These are phyloP conservation scores for Mastomys natalensis DNA, from an alignment of 2,113 vertebrate species.

Conservation along the genomic window DNA sequence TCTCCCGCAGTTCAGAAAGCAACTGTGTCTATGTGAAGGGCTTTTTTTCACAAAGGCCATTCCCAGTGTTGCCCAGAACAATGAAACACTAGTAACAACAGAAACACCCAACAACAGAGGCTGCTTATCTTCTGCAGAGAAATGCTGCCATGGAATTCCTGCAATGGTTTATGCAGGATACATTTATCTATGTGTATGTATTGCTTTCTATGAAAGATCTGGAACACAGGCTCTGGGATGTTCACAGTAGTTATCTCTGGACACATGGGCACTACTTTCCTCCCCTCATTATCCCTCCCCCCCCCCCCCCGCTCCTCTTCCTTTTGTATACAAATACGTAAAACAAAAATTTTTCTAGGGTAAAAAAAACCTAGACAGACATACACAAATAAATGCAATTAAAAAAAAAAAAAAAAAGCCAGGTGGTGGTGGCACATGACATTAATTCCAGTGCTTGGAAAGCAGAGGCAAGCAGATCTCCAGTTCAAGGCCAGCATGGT, in stretches of 20 bases:
- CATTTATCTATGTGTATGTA: not conserved
- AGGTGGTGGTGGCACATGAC: no score
- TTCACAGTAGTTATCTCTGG: conserved; percentile 1
- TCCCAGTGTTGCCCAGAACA: conserved; percentile 28
- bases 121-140: conserved; percentile 2
- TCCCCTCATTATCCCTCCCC: not conserved
- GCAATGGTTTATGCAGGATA: not conserved
- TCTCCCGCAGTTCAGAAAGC: conserved; percentile 30
- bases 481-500: not conserved
- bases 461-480: not conserved
- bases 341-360: no score
- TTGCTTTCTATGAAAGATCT: not conserved
- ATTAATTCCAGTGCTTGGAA: no score
- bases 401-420: not conserved
- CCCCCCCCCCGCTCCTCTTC: no score
- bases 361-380: not conserved
- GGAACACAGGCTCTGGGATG: not conserved
- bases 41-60: conserved; percentile 39
- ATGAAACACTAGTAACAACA: not conserved
- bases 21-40: not conserved
- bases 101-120: not conserved
- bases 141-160: not conserved
- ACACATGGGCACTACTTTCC: not conserved
- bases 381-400: not conserved
- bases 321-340: not conserved